Evolutionary conservation across 1,140 invertebrate genomes (phyloP), one percentile per base, ranked within the genome.

Genomic region (Solen grandis): DNA sequence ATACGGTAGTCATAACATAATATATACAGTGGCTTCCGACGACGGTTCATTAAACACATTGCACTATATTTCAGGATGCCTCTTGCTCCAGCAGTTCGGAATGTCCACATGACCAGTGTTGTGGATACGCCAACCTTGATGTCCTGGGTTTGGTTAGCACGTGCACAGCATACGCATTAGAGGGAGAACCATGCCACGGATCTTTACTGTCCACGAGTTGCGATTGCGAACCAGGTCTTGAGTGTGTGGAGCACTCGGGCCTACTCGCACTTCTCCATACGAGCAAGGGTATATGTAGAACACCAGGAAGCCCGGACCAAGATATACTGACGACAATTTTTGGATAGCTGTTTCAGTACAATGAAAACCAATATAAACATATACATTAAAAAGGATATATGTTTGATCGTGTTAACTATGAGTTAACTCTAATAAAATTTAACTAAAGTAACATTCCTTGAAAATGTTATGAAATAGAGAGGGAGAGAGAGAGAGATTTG

Each of bases 81-180:
- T 14, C 57, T 2, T 76, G 73, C 33, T 29, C 36, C 19, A 29
- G 36, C 27, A 76, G 62, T 62, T 38, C 27, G 2, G 59, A 76
- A 27, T 76, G 73, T 27, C 59, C 73, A 65, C 59, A 76, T 55
- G 73, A 55, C 46, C 73, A 76, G 29, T 76, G 73, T 31, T 76
- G 73, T 38, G 62, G 73, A 8, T 25, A 10, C 3, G 25, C 31
- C 1, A n/a, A n/a, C 1, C 38, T 35, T 1, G 73, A 66, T 65
- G 5, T 76, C n/a, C 33, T 76, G 1, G 73, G 60, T 4, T 22
- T 22, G 27, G 10, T 59, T 8, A 8, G 25, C 8, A 59, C 55
- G 5, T 22, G 19, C 10, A 8, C 8, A 59, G 5, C 31, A 16
- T 65, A 76, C 31, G 55, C 55, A 19, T 16, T 46, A n/a, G 73